Evolutionary conservation across 2,888 invertebrate genomes (phyloP), one percentile per base, ranked within the genome.

Genomic region (Bhutanitis thaidina): DNA sequence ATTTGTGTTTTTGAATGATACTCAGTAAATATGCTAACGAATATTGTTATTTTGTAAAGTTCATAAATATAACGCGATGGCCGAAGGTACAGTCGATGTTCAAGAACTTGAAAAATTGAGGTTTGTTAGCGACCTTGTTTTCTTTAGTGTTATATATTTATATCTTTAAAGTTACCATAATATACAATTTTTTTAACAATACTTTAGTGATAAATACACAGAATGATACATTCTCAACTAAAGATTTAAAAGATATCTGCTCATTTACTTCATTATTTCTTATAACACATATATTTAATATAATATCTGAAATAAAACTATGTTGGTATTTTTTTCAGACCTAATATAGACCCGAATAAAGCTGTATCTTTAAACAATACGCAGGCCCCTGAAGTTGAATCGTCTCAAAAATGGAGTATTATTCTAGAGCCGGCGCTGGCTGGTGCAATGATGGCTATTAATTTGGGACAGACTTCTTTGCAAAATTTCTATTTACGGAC

Each of bases 401-500:
- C 53, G 15, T 43, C 68, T 32, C 69, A 72, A 35, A 81, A 73
- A 74, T 84, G 82, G 72, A 66, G 66, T 46, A 87, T 94, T 50
- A 91, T 94, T 3, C 91, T 94, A 5, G 94, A 94, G 65, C 94
- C 94, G 0, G 93, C 93, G 71, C 75, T 94, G 41, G 93, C 93
- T 5, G 93, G 93, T 41, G 92, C 93, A 63, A 93, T 94, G 86
- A 75, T 88, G 60, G 88, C 89, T 4, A 89, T 89, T 64, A 86
- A 85, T 62, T 67, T 89, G 12, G 92, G 93, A 0, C 92, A 92
- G 61, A 85, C 94, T n/a, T 93, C 94, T 7, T 90, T 94, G 10
- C 94, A 94, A 71, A 94, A 94, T 72, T 84, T 94, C 49, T 94
- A 93, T 68, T 78, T 94, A 53, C 92, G 93, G 62, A 94, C 94